These are phyloP conservation scores for Amphipoea lucens DNA, from an alignment of 2,888 invertebrate genomes.

Conservation along the genomic window DNA sequence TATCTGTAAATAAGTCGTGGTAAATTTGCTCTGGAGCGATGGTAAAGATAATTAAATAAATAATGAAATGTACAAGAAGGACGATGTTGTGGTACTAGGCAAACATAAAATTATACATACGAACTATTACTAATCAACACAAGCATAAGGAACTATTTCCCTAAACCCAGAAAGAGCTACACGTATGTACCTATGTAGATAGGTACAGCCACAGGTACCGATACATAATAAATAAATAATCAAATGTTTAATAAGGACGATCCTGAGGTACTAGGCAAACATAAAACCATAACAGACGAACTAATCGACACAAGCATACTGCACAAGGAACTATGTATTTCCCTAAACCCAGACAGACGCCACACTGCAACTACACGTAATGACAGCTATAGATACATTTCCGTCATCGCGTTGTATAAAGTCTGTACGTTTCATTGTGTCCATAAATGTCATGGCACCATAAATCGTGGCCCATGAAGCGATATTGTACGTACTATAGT, in stretches of 20 bases:
- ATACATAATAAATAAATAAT: background rate
- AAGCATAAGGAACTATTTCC: slow-evolving; percentile 7
- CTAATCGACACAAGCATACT: background rate
- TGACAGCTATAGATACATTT: slow-evolving; percentile 46
- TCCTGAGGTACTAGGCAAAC: background rate
- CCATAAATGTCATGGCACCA: slow-evolving; percentile 86
- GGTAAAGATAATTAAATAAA: background rate
- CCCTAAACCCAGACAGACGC: slow-evolving; percentile 7
- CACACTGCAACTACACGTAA: background rate
- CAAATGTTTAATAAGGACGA: background rate
- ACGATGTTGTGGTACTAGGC: background rate
- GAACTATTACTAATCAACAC: background rate
- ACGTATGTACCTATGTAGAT: background rate
- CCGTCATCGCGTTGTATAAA: slow-evolving; percentile 64
- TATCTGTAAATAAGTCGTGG: background rate
- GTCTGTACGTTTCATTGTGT: slow-evolving; percentile 72
- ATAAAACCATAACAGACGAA: slow-evolving; percentile 1
- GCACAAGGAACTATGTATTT: background rate
- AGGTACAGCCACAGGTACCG: too few species aligned
- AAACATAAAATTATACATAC: slow-evolving; percentile 8
- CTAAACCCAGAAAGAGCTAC: slow-evolving; percentile 4
- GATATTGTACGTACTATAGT: slow-evolving; percentile 74
- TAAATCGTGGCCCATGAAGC: slow-evolving; percentile 82
- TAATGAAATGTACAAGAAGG: background rate
- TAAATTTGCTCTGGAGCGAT: background rate